Conservation (phyloP, 2,113 vertebrate species). For the Circaetus cinerascens region DNA sequence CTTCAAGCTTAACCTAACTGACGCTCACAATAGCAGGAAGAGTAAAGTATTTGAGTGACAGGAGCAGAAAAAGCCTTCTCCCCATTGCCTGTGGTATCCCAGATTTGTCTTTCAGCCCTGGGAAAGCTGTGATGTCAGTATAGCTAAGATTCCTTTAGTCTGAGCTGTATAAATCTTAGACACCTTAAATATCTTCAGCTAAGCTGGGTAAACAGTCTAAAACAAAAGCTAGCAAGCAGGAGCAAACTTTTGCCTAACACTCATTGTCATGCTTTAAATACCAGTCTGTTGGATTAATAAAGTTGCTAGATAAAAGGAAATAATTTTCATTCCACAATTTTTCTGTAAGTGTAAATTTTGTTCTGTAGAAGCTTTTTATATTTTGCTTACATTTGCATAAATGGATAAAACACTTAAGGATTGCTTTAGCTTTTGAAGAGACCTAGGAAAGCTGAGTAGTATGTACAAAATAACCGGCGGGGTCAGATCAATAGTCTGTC, state of each 20-base stretch:
- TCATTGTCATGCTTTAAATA: neutral
- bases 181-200: neutral
- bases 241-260: neutral
- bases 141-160: neutral
- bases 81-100: neutral
- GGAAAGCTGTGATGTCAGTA: neutral
- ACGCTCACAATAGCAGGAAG: neutral
- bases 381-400: neutral
- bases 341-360: neutral
- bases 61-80: neutral
- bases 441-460: neutral
- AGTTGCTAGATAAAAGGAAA: neutral
- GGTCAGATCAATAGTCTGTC: neutral
- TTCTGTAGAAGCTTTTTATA: neutral
- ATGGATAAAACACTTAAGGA: neutral
- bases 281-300: neutral
- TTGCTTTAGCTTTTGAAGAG: neutral
- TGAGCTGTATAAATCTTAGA: neutral
- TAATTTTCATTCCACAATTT: neutral
- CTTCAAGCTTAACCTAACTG: neutral
- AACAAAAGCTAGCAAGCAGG: neutral
- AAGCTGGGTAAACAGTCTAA: neutral
- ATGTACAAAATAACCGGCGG: accelerated
- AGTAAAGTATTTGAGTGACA: neutral
- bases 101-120: neutral